Evolutionary conservation across 2,797 vertebrate genomes (phyloP), one percentile per base, ranked within the genome.

Genomic region (Chiloscyllium punctatum): DNA sequence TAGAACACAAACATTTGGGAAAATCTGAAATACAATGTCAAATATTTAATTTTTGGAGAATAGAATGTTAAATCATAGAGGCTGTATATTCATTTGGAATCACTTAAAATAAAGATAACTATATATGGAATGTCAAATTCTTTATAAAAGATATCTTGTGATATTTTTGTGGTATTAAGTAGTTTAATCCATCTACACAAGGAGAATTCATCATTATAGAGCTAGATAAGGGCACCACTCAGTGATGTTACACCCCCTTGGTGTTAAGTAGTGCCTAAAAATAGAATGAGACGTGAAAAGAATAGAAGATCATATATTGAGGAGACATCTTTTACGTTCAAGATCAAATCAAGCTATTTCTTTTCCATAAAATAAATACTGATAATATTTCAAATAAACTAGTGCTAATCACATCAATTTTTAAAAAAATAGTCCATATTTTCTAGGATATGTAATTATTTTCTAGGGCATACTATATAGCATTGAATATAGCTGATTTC

Each of bases 231-330:
- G 92, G 96, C 48, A 21, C 96, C 96, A 96, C 69, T 90, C 74
- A 95, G 88, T 97, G 97, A 97, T 96, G 96, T 97, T 97, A 97
- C 72, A 25, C 96, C 96, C 97, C 96, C 96, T 74, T 95, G 96
- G 96, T 97, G 97, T 96, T 97, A 97, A 96, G 96, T 96, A 77
- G 96, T 88, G 96, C 96, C 97, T 97, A 97, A 97, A 97, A 97
- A 97, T 97, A 97, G 97, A 96, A 96, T 96, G 96, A 96, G 96
- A 96, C 96, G 96, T 97, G 96, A 95, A 96, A 86, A 7, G 96
- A 96, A 96, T 0, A 97, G 96, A 97, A 97, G 97, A 97, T 96
- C 96, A 96, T 96, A 88, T 92, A 77, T 95, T 77, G 71, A 77
- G 69, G 69, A 77, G 71, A 57, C 48, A 95, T 95, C 33, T 94